These are phyloP conservation scores for Aegotheles bennettii DNA, from an alignment of 2,113 vertebrate genomes.

Conservation along the genomic window DNA sequence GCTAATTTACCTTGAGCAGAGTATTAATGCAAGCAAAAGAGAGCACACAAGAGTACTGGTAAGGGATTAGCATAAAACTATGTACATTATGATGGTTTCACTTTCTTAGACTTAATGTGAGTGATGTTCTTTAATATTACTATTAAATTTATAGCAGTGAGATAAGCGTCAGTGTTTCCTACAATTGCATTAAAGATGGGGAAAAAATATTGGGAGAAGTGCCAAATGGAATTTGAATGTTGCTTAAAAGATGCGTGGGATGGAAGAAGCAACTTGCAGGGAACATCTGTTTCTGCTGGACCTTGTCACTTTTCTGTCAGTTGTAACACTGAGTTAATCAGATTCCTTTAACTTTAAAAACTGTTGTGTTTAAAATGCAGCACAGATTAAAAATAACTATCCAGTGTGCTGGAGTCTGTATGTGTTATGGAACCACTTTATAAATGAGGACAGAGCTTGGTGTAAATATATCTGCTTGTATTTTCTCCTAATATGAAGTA, in stretches of 20 bases:
- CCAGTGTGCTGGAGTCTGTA: not conserved
- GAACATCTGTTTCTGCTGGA: conserved; percentile 65
- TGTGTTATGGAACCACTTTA: not conserved
- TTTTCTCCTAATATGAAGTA: not conserved
- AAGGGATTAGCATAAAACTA: not conserved
- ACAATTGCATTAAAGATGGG: conserved; percentile 27
- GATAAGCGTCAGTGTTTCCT: conserved; percentile 33
- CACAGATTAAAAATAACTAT: conserved; percentile 20
- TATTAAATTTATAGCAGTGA: not conserved
- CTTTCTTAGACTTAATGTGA: not conserved
- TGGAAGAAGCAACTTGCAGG: conserved; percentile 54
- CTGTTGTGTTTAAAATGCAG: conserved; percentile 32
- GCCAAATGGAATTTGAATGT: conserved; percentile 64
- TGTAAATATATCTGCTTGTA: not conserved
- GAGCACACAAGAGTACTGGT: not conserved
- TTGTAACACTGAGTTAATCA: conserved; percentile 32
- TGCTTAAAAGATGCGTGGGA: conserved; percentile 39
- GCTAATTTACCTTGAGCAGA: not conserved
- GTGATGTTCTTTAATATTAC: not conserved
- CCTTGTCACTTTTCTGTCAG: conserved; percentile 45
- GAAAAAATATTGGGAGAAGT: not conserved
- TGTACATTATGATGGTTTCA: not conserved
- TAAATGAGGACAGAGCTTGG: not conserved
- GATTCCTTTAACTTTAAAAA: conserved; percentile 42
- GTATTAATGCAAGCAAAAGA: not conserved